Percentiles rank a stretch among this genome's conserved stretches.
Evolutionary conservation across 2,797 vertebrate species (phyloP).

Genomic region (Megaceryle alcyon): DNA sequence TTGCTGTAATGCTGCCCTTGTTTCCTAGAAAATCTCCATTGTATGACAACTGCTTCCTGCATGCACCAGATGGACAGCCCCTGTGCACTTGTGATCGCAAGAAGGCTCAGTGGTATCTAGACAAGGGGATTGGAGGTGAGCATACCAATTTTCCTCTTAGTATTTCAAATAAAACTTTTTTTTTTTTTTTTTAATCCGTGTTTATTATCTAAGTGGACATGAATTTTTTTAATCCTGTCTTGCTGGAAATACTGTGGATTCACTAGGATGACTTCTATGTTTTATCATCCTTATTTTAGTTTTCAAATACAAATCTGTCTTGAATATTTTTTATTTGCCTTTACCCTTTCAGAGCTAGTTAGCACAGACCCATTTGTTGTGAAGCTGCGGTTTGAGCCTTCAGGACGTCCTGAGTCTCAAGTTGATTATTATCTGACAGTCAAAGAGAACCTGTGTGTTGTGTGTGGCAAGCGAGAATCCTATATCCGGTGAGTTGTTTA

Average conservation of each 20-base stretch:
- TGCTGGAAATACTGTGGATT: background rate
- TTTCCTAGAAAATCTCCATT: slow-evolving; percentile 91
- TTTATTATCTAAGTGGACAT: slow-evolving; percentile 63
- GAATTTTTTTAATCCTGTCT: background rate
- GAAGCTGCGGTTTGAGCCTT: slow-evolving; percentile 92
- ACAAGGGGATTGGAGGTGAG: slow-evolving; percentile 96
- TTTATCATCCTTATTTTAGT: background rate
- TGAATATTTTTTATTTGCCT: background rate
- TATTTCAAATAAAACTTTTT: background rate
- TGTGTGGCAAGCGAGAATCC: slow-evolving; percentile 94
- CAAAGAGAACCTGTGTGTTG: slow-evolving; percentile 97
- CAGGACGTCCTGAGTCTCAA: slow-evolving; percentile 93
- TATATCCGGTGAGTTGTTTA: slow-evolving; percentile 89
- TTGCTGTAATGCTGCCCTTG: background rate
- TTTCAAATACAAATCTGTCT: background rate
- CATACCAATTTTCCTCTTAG: background rate
- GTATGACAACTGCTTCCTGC: slow-evolving; percentile 98
- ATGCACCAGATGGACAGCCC: slow-evolving; percentile 95
- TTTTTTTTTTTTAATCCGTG: slow-evolving; percentile 6
- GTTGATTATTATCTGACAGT: slow-evolving; percentile 95
- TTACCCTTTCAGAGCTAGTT: slow-evolving; percentile 83
- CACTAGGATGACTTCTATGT: background rate
- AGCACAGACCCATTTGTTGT: slow-evolving; percentile 94
- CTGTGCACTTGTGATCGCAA: slow-evolving; percentile 98
- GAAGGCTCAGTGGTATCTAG: slow-evolving; percentile 98